These are phyloP conservation scores for Notodonta dromedarius DNA, from an alignment of 2,888 invertebrate species.

Conservation along the genomic window DNA sequence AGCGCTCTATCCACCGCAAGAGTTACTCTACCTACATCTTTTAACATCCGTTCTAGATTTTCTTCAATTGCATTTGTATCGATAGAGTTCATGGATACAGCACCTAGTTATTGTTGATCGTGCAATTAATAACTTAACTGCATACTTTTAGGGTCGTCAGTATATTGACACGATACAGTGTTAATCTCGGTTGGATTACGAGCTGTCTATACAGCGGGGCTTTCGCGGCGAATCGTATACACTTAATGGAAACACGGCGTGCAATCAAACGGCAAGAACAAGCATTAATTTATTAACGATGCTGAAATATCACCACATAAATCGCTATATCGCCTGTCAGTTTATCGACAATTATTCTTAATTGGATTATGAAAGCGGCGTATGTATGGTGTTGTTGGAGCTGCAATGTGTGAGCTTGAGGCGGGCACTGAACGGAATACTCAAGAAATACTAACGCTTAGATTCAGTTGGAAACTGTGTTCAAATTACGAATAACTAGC, in stretches of 20 bases:
- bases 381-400: slow-evolving; percentile 3
- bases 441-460: not conserved
- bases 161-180: slow-evolving; percentile 48
- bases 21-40: not conserved
- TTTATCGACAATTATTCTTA: slow-evolving; percentile 84
- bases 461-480: no score
- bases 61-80: not conserved
- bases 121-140: slow-evolving; percentile 35
- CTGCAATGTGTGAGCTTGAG: slow-evolving; percentile 37
- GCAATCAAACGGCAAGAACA: slow-evolving; percentile 81
- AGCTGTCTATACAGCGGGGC: slow-evolving; percentile 66
- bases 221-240: slow-evolving; percentile 67
- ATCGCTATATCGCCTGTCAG: slow-evolving; percentile 80
- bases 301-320: slow-evolving; percentile 83
- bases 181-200: slow-evolving; percentile 66
- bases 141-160: slow-evolving; percentile 23
- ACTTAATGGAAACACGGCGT: slow-evolving; percentile 73
- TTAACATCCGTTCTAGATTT: not conserved
- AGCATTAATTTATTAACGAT: slow-evolving; percentile 84
- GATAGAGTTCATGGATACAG: slow-evolving; percentile 13
- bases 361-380: slow-evolving; percentile 82
- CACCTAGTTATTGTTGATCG: slow-evolving; percentile 12
- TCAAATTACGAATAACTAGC: no score
- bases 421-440: slow-evolving; percentile 22
- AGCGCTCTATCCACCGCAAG: no score